A percentile compares a stretch with the other conserved stretches of the same genome.
Evolutionary conservation across 53 echinoderm and acorn worm species (phyloP).

Genomic region (Actinopyga echinites): DNA sequence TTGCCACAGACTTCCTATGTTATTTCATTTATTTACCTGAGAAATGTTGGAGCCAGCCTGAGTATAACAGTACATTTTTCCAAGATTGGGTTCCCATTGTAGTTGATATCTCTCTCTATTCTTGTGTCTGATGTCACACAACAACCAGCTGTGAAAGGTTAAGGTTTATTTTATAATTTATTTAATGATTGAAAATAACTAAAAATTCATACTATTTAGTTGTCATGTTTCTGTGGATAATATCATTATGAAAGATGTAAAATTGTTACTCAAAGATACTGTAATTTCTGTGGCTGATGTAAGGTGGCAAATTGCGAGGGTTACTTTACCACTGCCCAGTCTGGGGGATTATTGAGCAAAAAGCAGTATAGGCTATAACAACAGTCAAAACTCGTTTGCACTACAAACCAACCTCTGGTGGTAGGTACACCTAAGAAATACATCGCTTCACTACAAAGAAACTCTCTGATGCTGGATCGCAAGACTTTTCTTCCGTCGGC

Average conservation of each 20-base stretch:
- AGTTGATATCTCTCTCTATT: slow-evolving; percentile 78
- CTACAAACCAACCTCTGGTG: slow-evolving; percentile 79
- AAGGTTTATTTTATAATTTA: not conserved
- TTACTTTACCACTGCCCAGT: too few species aligned
- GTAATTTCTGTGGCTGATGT: too few species aligned
- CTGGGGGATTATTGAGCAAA: too few species aligned
- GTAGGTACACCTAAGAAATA: slow-evolving; percentile 89
- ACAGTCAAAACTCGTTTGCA: too few species aligned
- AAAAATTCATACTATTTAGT: too few species aligned
- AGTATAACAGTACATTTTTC: slow-evolving; percentile 77
- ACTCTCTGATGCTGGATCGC: slow-evolving; percentile 87
- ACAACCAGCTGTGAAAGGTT: slow-evolving; percentile 69
- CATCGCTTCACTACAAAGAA: slow-evolving; percentile 97
- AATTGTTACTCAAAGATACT: too few species aligned
- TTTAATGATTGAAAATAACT: too few species aligned
- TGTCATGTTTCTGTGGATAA: too few species aligned
- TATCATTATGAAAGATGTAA: too few species aligned
- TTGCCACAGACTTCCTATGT: too few species aligned
- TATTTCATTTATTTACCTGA: slow-evolving; percentile 55
- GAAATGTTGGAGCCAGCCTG: slow-evolving; percentile 87
- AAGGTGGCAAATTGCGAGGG: too few species aligned
- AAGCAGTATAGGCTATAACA: too few species aligned
- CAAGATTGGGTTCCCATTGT: slow-evolving; percentile 73
- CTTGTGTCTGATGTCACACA: slow-evolving; percentile 90
- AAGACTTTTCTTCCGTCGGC: slow-evolving; percentile 94